These are phyloP conservation scores for Trichechus manatus DNA, from an alignment of 2,113 vertebrate genomes.

Conservation along the genomic window DNA sequence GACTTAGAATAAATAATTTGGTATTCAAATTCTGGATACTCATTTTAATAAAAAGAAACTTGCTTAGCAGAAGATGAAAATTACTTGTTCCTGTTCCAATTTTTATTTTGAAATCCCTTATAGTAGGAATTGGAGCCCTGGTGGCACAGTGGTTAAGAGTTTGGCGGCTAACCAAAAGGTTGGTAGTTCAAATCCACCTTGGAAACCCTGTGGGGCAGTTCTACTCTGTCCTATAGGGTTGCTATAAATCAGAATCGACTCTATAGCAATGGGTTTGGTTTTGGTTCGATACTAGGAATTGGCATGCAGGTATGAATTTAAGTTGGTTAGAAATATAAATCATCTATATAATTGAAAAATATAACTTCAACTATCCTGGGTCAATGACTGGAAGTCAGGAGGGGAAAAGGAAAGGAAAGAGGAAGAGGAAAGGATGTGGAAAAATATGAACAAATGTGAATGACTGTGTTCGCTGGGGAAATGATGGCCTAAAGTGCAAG, in stretches of 20 bases:
- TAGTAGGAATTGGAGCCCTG: neutral
- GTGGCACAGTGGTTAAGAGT: too few species aligned
- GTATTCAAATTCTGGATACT: conserved; percentile 63
- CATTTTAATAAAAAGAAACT: conserved; percentile 61
- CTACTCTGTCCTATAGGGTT: too few species aligned
- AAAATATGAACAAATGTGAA: neutral
- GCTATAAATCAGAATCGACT: too few species aligned
- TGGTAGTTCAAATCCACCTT: too few species aligned
- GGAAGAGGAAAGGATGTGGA: neutral
- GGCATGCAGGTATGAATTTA: neutral
- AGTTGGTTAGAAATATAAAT: conserved; percentile 22
- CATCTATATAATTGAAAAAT: neutral
- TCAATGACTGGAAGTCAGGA: neutral
- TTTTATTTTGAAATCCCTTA: conserved; percentile 58
- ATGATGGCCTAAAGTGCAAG: neutral
- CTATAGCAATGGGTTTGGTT: too few species aligned
- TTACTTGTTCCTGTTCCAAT: conserved; percentile 1
- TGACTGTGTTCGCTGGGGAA: neutral
- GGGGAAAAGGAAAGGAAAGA: neutral
- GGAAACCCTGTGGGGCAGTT: too few species aligned
- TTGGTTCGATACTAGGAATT: neutral
- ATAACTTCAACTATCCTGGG: neutral
- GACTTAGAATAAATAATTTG: conserved; percentile 58
- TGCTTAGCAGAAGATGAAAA: conserved; percentile 54
- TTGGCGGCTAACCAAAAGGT: too few species aligned